A percentile compares a stretch with the other conserved stretches of the same genome.
These are phyloP conservation scores for Folsomia manolachei DNA, from an alignment of 2,888 invertebrate species.

Conservation along the genomic window DNA sequence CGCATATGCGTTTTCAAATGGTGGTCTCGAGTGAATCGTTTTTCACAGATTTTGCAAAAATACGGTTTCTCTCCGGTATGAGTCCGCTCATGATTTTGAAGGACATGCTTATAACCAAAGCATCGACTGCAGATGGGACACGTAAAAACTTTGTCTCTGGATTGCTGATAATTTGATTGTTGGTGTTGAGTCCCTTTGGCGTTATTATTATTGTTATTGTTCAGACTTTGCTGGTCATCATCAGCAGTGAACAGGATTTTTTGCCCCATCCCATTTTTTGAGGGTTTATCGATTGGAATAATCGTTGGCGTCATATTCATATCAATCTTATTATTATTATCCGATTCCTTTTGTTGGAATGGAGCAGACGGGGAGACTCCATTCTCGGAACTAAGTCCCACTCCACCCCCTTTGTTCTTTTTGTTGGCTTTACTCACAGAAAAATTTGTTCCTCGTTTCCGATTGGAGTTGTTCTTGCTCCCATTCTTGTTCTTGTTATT, in stretches of 20 bases:
- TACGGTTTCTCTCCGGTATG: constrained; percentile 94
- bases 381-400: constrained; percentile 1
- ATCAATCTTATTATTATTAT: constrained; percentile 20
- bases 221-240: neutral
- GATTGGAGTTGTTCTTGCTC: constrained; percentile 32
- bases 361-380: neutral
- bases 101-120: constrained; percentile 90
- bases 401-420: constrained; percentile 28
- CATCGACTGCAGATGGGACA: constrained; percentile 83
- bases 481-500: constrained; percentile 25
- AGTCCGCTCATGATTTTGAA: constrained; percentile 90
- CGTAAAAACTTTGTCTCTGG: constrained; percentile 62
- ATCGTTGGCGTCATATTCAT: constrained; percentile 26
- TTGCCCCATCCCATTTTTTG: constrained; percentile 25
- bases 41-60: constrained; percentile 86
- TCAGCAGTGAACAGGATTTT: constrained; percentile 15
- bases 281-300: constrained; percentile 33
- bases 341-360: too few relatives aligned
- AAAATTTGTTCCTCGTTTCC: constrained; percentile 33
- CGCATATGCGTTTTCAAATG: constrained; percentile 91
- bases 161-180: constrained; percentile 31
- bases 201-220: constrained; percentile 30
- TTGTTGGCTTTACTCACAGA: constrained; percentile 37
- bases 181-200: constrained; percentile 29
- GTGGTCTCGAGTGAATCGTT: constrained; percentile 87